Evolutionary conservation across 2,888 invertebrate species (phyloP), one percentile per base, ranked within the genome.

Genomic region (Drosophila birchii): DNA sequence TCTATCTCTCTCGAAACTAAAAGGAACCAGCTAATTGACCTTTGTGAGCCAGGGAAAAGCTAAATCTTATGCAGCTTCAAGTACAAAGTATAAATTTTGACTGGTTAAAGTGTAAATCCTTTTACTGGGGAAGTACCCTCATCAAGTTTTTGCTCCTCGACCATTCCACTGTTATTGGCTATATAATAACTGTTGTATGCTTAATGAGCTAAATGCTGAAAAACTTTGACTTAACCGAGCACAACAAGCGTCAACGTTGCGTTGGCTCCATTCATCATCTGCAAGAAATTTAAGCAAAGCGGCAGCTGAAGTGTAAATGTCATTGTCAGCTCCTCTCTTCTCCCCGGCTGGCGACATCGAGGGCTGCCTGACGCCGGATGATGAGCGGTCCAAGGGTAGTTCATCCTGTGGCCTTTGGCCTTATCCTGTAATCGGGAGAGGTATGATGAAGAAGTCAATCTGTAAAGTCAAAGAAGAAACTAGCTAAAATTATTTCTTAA

Each of bases 271-370:
- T 85, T 85, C 86, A 89, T 85, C 85, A 85, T 89, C 75, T 72
- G 56, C 67, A 64, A 71, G 79, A 71, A 71, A 59, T 86, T 76
- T 63, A 78, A 76, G 78, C 76, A 68, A 75, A 86, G 69, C 73
- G 76, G 86, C 81, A 80, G 79, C 77, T 80, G 87, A 88, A 84
- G 84, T 84, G 84, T 84, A 88, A 84, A 84, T 86, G 88, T 83
- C 84, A 86, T 80, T 88, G 84, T 77, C 87, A 88, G 80, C 66
- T 55, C 58, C 57, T 20, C 32, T n/a, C 26, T 38, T 41, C 45
- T 8, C 23, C 1, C 23, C 23, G 12, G 20, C 32, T 16, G 41
- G n/a, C 29, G 12, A 20, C 36, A 62, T 62, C 53, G 53, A 54
- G 53, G 32, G 32, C 51, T 16, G 49, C 11, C 20, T 36, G 11